Evolutionary conservation across 2,797 vertebrate species (phyloP), one percentile per base, ranked within the genome.

Genomic region (Halcyon leucocephala): DNA sequence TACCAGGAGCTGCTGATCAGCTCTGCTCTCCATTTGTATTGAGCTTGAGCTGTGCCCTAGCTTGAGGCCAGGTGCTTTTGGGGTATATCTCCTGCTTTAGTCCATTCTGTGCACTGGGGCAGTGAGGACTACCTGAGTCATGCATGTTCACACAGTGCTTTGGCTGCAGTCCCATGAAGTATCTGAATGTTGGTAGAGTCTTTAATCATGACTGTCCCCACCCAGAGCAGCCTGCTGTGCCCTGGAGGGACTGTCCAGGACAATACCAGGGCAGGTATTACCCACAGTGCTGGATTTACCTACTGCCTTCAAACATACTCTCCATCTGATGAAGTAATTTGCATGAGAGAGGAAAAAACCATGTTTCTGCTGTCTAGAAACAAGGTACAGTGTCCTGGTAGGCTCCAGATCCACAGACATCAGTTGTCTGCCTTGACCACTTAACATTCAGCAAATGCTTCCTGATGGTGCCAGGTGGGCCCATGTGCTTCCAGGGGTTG

Each of bases 101-200:
- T 26, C n/a, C 0, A 0, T 69, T 33, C 39, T 21, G 28, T 46
- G 58, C 0, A 0, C 69, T 70, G 51, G 39, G 31, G 12, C 1
- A 0, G 12, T 10, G 74, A 67, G 41, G 25, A 19, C n/a, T 61
- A 0, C 26, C 31, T 22, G 28, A 39, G 42, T 22, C 42, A 2
- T 9, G 8, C 0, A 0, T 61, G 70, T 37, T 61, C 28, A 44
- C 24, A 18, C 21, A n/a, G 37, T 14, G 41, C 60, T 77, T 55
- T 61, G 41, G 16, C 29, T 82, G 48, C 46, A 31, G 35, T 33
- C 29, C 65, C 1, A 1, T 33, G 14, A 6, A 48, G 24, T 54
- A 12, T n/a, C 35, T 55, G 48, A 42, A 25, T 25, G 48, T 49
- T 49, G 41, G 41, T 21, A n/a, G 21, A 46, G 26, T 51, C 69